Evolutionary conservation across 1,140 invertebrate genomes (phyloP), one percentile per base, ranked within the genome.

Genomic region (Penaeus vannamei): DNA sequence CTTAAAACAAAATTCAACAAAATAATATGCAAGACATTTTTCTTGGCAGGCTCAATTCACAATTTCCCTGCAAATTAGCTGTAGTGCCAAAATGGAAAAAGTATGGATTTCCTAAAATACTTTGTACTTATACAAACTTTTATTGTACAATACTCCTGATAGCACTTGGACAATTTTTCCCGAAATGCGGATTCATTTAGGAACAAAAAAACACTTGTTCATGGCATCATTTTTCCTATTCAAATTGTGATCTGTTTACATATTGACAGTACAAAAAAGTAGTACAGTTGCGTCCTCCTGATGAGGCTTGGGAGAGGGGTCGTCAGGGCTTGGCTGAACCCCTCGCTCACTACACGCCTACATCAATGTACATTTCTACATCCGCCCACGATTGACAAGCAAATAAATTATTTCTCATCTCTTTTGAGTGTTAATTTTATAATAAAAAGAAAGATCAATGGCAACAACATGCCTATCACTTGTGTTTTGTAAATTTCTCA

Each of bases 191-290:
- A 79, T 59, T 53, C 59, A 81, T 69, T 26, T 79, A 64, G 46
- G 66, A 62, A 72, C 53, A 53, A 77, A 85, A 61, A 89, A 84
- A 79, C 59, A 60, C 59, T 46, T 61, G 59, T 72, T 82, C 69
- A 88, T 91, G 91, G 91, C 91, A 89, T 87, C 91, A 90, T 88
- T 91, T 91, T 94, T 94, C 93, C 94, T 94, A 94, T 94, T 94
- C 93, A 94, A 94, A 94, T 93, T 92, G 91, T 93, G 94, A 94
- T 94, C 93, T 93, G 93, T 93, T 94, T 94, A 94, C 94, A 94
- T 94, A 94, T 94, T 93, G 93, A 94, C 94, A 94, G 94, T 94
- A 94, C 93, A 94, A 94, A 94, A 94, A 94, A 94, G 94, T 94
- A 94, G 93, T 93, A 91, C 84, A 90, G 84, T 89, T 72, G 77